Conservation (phyloP, 2,888 invertebrate genomes). For the Cylloceria caligata region DNA sequence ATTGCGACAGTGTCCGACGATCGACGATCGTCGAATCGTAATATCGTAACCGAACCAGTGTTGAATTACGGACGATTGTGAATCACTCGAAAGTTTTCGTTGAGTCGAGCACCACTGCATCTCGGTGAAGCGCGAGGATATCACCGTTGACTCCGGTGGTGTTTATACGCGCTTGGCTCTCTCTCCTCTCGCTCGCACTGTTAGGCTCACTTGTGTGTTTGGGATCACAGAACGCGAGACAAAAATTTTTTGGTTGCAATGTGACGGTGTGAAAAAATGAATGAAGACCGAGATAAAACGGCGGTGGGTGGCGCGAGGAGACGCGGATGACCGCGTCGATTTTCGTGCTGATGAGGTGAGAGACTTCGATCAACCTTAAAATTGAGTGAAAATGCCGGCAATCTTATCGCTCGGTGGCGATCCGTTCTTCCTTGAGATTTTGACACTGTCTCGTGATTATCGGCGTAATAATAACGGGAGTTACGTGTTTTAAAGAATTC, state of each 20-base stretch:
- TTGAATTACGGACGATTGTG: background rate
- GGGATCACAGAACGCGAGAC: slow-evolving; percentile 49
- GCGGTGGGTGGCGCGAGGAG: slow-evolving; percentile 71
- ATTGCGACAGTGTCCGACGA: background rate
- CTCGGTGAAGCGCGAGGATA: slow-evolving; percentile 5
- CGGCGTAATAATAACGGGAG: slow-evolving; percentile 16
- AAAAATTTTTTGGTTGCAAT: slow-evolving; percentile 58
- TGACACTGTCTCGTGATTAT: slow-evolving; percentile 54
- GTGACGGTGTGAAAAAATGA: slow-evolving; percentile 74
- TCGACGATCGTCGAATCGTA: background rate
- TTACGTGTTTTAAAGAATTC: slow-evolving; percentile 34
- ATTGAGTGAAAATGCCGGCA: slow-evolving; percentile 66
- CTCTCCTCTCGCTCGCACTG: slow-evolving; percentile 54
- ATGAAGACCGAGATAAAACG: slow-evolving; percentile 73
- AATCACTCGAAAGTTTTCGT: background rate
- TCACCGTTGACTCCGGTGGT: slow-evolving; percentile 84
- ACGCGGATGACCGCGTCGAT: slow-evolving; percentile 67
- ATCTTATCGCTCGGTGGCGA: slow-evolving; percentile 54
- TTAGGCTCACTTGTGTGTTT: slow-evolving; percentile 53
- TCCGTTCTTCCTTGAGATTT: slow-evolving; percentile 49
- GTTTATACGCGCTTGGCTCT: slow-evolving; percentile 84
- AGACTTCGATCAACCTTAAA: slow-evolving; percentile 30
- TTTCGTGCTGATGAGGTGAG: slow-evolving; percentile 37
- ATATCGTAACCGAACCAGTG: background rate
- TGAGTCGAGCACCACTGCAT: slow-evolving; percentile 10